Conservation (phyloP, 2,113 vertebrate genomes). For the Gorsachius goisagi region DNA sequence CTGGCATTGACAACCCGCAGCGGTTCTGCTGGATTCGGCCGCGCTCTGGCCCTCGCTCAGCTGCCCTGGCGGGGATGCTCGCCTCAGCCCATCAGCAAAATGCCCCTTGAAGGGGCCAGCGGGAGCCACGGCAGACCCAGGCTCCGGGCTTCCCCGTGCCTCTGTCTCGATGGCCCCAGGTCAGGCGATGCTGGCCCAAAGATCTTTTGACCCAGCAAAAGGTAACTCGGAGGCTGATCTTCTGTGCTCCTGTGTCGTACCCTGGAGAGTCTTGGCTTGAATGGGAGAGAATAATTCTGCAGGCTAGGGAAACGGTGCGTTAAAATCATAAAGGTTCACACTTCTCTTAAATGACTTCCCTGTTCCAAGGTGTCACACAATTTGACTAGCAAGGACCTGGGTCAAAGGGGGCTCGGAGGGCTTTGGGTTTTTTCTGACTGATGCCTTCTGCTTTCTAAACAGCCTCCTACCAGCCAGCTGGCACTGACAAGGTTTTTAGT, state of each 20-base stretch:
- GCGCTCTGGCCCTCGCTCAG: not conserved
- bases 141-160: not conserved
- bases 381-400: not conserved
- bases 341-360: not conserved
- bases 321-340: not conserved
- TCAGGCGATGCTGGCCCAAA: not conserved
- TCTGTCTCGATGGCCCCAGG: not conserved
- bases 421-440: not conserved
- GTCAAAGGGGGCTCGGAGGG: not conserved
- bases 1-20: rapidly evolving
- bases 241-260: not conserved
- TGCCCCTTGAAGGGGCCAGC: not conserved
- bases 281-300: not conserved
- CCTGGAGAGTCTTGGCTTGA: not conserved
- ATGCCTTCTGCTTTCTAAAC: not conserved
- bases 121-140: not conserved
- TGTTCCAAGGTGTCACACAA: not conserved
- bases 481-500: not conserved
- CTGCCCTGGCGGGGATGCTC: not conserved
- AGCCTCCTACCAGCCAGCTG: not conserved
- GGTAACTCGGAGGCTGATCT: not conserved
- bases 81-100: not conserved
- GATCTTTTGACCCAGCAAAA: not conserved
- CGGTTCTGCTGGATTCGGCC: not conserved
- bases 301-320: not conserved